phyloP scores from a whole-genome alignment of 2,888 invertebrate species.

The Clostera curtula region DNA sequence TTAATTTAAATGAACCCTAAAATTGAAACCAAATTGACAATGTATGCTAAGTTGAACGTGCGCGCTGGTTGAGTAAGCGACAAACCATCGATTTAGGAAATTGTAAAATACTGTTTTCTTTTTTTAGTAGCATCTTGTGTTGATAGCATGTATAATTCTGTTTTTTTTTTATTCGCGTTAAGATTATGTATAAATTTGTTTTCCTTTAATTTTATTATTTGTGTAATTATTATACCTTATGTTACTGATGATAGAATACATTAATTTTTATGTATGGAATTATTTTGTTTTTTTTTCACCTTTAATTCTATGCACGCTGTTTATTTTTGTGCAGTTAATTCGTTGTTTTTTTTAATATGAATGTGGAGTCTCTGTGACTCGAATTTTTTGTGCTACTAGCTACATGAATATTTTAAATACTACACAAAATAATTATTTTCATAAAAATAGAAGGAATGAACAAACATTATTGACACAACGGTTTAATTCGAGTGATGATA shows the following conservation, averaged over 20 bases:
- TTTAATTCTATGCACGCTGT: constrained; percentile 28
- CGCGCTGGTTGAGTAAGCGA: constrained; percentile 40
- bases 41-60: constrained; percentile 38
- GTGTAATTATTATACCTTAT: constrained; percentile 73
- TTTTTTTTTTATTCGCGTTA: constrained; percentile 64
- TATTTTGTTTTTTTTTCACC: constrained; percentile 52
- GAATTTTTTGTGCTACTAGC: too few relatives aligned
- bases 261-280: constrained; percentile 72
- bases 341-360: too few relatives aligned
- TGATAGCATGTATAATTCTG: constrained; percentile 70
- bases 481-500: too few relatives aligned
- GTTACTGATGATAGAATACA: constrained; percentile 75
- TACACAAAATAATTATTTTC: too few relatives aligned
- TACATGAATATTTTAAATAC: too few relatives aligned
- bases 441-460: too few relatives aligned
- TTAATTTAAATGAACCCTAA: constrained; percentile 42
- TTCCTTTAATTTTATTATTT: constrained; percentile 72
- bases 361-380: too few relatives aligned
- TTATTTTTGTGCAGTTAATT: constrained; percentile 3
- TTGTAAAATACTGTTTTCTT: constrained; percentile 68
- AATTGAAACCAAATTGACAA: constrained; percentile 62
- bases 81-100: constrained; percentile 58
- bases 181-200: constrained; percentile 74
- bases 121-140: constrained; percentile 62
- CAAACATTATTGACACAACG: too few relatives aligned